Evolutionary conservation across 2,888 invertebrate genomes (phyloP).

Genomic region (Apoderus coryli): DNA sequence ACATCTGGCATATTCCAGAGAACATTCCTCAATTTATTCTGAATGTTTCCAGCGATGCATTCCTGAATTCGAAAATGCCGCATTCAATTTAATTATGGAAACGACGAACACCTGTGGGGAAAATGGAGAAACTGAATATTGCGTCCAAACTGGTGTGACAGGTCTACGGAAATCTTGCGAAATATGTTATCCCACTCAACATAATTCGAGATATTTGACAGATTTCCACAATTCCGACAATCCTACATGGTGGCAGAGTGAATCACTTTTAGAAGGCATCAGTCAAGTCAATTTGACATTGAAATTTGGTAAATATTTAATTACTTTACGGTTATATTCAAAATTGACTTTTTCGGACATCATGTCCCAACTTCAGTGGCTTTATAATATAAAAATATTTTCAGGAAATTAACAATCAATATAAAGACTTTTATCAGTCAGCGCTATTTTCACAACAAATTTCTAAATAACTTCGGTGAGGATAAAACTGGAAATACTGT

Average conservation of each 20-base stretch:
- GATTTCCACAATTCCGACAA: constrained; percentile 84
- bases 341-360: too few species aligned
- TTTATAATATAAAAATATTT: too few species aligned
- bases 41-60: constrained; percentile 73
- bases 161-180: constrained; percentile 61
- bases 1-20: too few species aligned
- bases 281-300: constrained; percentile 70
- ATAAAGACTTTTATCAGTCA: too few species aligned
- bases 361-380: too few species aligned
- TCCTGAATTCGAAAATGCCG: constrained; percentile 94
- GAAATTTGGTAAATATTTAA: constrained; percentile 21
- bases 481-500: too few species aligned
- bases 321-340: too few species aligned
- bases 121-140: constrained; percentile 63
- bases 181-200: constrained; percentile 54
- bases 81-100: constrained; percentile 77
- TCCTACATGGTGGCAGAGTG: constrained; percentile 95
- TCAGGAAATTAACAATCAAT: too few species aligned
- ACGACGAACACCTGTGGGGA: constrained; percentile 95
- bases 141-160: constrained; percentile 75
- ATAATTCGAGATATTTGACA: constrained; percentile 66
- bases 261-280: constrained; percentile 90
- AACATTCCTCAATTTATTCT: too few species aligned
- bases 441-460: too few species aligned
- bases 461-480: too few species aligned